Evolutionary conservation across 2,888 invertebrate genomes (phyloP).

Genomic region (Luperina nickerlii): DNA sequence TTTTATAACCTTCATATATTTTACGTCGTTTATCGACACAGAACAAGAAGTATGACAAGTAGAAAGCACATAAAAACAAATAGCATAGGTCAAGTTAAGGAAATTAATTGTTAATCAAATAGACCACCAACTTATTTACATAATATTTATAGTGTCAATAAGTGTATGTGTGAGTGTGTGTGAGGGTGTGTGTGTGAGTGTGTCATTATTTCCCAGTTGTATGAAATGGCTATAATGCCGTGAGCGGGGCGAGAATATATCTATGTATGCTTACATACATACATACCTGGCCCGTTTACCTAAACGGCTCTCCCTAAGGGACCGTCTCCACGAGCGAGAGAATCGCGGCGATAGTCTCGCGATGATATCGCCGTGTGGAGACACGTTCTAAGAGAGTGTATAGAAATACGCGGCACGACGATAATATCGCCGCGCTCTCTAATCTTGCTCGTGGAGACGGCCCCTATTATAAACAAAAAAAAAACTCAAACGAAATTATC

Average conservation of each 20-base stretch:
- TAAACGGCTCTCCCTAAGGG: background rate
- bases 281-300: background rate
- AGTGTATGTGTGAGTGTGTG: too few relatives aligned
- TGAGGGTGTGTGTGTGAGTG: too few relatives aligned
- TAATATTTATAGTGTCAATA: background rate
- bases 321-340: too few relatives aligned
- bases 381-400: too few relatives aligned
- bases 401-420: too few relatives aligned
- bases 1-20: background rate
- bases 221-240: background rate
- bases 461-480: background rate
- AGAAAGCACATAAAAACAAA: background rate
- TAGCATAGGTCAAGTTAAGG: background rate
- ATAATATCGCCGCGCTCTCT: too few relatives aligned
- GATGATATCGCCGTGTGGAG: too few relatives aligned
- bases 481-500: background rate
- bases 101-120: background rate
- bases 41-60: background rate
- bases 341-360: too few relatives aligned
- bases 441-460: too few relatives aligned
- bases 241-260: background rate
- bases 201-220: background rate
- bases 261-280: background rate
- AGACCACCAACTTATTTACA: background rate
- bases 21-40: background rate